Evolutionary conservation across 1,140 invertebrate species (phyloP).

Genomic region (Papilio aristodemus): DNA sequence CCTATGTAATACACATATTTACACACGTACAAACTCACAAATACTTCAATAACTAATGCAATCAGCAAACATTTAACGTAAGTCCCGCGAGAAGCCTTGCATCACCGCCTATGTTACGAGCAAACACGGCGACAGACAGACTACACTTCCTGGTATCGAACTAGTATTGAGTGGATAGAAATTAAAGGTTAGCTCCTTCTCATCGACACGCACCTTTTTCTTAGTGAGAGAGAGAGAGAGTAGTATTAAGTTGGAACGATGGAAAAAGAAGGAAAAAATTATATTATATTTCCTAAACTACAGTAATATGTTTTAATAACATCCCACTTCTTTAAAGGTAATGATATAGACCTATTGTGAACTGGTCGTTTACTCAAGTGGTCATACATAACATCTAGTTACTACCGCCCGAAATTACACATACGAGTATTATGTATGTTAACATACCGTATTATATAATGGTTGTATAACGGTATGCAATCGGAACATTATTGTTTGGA

Average conservation of each 20-base stretch:
- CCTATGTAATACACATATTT: neutral
- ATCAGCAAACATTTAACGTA: slow-evolving; percentile 19
- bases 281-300: no score
- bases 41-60: slow-evolving; percentile 2
- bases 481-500: neutral
- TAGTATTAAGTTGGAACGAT: neutral
- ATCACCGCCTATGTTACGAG: slow-evolving; percentile 5
- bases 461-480: slow-evolving; percentile 2
- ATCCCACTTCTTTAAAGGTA: no score
- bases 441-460: neutral
- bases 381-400: no score
- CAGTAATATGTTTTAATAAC: no score
- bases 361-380: no score
- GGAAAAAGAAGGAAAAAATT: neutral
- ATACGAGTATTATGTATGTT: neutral
- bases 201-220: slow-evolving; percentile 9
- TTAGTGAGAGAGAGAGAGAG: neutral
- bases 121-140: neutral
- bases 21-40: neutral
- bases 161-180: slow-evolving; percentile 7
- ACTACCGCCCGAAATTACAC: neutral
- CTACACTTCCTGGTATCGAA: slow-evolving; percentile 2
- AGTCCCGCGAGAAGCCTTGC: neutral
- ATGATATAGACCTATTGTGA: no score
- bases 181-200: neutral